Evolutionary conservation across 2,888 invertebrate species (phyloP), one percentile per base, ranked within the genome.

Genomic region (Buathra laborator): DNA sequence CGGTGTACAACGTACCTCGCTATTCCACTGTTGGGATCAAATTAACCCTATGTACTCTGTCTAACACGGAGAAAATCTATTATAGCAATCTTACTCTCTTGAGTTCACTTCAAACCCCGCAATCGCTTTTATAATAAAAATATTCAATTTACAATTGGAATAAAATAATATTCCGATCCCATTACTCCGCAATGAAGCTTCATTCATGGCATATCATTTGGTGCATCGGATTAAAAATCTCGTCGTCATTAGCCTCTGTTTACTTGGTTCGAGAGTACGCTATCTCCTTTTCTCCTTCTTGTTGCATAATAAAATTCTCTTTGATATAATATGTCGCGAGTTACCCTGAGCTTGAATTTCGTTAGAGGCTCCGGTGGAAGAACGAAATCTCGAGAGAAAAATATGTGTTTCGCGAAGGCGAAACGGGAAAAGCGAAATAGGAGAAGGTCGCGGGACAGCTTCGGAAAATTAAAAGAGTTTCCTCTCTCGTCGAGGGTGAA

Each of bases 391-490:
- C 72, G 80, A 74, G 66, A 7, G 29, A n/a, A 72, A 84, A 84
- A 86, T 86, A 75, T 85, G 78, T 83, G 77, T 74, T 67, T 56
- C 72, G 64, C 32, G 32, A 70, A 72, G 43, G 59, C 62, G 53
- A 80, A 67, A 24, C 14, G 59, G 44, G 10, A 29, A 48, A 79
- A 7, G 56, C 62, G 74, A 29, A 70, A 67, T 56, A 77, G 53
- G 59, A 78, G 44, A 56, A 37, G 64, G 53, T 80, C 67, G 44
- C 66, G 59, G 68, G 81, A 72, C 64, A 77, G 75, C 78, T 81
- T 85, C 70, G 76, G 83, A 81, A 87, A 87, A 87, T 87, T 85
- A 83, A 86, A 86, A 87, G 86, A 86, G 83, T 84, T 86, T 86
- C 72, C 67, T 74, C 59, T 76, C 53, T 71, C 68, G 70, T 62